A percentile compares a stretch with the other conserved stretches of the same genome.
These are phyloP conservation scores for Anoplius nigerrimus DNA, from an alignment of 2,888 invertebrate genomes.

Conservation along the genomic window DNA sequence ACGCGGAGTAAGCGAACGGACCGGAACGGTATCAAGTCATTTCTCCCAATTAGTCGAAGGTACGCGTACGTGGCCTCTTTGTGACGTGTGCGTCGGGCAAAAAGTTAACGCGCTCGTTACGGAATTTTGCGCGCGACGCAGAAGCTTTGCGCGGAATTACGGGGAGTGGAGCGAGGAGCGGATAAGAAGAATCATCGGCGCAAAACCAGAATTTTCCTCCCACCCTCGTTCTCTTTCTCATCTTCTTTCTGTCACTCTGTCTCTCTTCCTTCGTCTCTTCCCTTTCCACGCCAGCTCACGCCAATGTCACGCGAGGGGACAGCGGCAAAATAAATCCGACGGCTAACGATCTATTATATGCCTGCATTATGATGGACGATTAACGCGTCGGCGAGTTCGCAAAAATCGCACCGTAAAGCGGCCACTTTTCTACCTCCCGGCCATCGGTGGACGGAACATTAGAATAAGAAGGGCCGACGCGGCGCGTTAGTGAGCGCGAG, in stretches of 20 bases:
- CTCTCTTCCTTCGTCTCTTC: neutral
- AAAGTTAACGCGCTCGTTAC: no score
- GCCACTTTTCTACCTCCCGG: constrained; percentile 37
- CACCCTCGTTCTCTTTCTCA: neutral
- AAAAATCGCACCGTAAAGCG: constrained; percentile 46
- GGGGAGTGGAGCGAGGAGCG: no score
- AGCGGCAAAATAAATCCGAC: constrained; percentile 34
- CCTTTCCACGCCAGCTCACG: neutral
- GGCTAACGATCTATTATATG: constrained; percentile 48
- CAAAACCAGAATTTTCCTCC: no score
- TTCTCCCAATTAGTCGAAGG: no score
- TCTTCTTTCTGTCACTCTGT: neutral
- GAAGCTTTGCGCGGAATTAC: no score
- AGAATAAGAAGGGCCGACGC: constrained; percentile 39
- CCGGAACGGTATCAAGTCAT: no score
- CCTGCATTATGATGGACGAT: constrained; percentile 37
- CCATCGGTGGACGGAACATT: constrained; percentile 2
- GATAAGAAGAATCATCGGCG: no score
- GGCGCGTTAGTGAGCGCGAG: constrained; percentile 38
- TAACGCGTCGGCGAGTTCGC: constrained; percentile 44
- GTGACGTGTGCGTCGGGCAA: no score
- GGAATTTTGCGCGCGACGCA: no score
- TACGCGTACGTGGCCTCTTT: no score
- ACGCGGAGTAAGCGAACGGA: no score
- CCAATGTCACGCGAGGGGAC: neutral